Evolutionary conservation across 1,140 invertebrate genomes (phyloP), one percentile per base, ranked within the genome.

Genomic region (Zaprionus vittiger): DNA sequence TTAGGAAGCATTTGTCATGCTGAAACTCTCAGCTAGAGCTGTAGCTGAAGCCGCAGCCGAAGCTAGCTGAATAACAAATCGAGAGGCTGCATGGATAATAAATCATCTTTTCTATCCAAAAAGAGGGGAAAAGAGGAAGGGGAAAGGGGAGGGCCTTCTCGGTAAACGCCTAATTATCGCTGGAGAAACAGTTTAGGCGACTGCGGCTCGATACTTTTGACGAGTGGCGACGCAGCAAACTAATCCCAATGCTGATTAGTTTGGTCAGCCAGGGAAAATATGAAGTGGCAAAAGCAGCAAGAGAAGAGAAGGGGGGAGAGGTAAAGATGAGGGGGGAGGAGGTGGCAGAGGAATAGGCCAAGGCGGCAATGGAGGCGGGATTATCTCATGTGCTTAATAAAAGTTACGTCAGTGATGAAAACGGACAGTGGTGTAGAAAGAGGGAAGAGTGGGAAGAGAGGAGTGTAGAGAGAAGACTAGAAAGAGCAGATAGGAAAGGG

Each of bases 161-260:
- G 37, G 31, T 64, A 69, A 64, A 73, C 55, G 76, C 70, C 82
- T 90, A 90, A 89, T 89, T 90, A 89, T 85, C 79, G 67, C 60
- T 72, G 37, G 57, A 63, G 56, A 44, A 74, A 76, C 24, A 54
- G 59, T 52, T 66, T 61, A 80, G 68, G 62, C 44, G 57, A 60
- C 70, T 63, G 63, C 22, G 20, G 7, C 37, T 17, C 65, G 59
- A 65, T 55, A 34, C 38, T 72, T 68, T 52, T 52, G 47, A 83
- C 76, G 75, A 81, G 22, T 67, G n/a, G n/a, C 41, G 41, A 47
- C 56, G 62, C 56, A 71, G 24, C 17, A 24, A 73, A 55, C 70
- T 73, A 65, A 71, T 65, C 60, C 63, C 60, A 52, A 56, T 28
- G 57, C 47, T 60, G 66, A 49, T 60, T 67, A 52, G 47, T 52